Evolutionary conservation across 1,140 invertebrate species (phyloP), one percentile per base, ranked within the genome.

Genomic region (Penaeus indicus): DNA sequence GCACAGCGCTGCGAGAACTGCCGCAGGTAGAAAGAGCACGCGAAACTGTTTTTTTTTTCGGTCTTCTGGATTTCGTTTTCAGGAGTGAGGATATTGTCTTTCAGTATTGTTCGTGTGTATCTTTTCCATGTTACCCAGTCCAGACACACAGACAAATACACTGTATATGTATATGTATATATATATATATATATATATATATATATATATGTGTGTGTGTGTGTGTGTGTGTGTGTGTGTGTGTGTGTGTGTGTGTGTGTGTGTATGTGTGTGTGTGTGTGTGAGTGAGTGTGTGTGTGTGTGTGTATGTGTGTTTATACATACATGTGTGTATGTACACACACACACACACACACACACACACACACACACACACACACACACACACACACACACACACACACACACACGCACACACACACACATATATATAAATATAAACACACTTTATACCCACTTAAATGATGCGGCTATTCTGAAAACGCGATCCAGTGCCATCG

Each of bases 151-250:
- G n/a, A n/a, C n/a, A n/a, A 0, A 5, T 54, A 54, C 16, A 13
- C 0, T 10, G 16, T 54, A 54, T 16, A 54, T 54, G 16, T 22
- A 75, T 32, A n/a, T 32, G 18, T n/a, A 22, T 18, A 72, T 72
- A 72, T 72, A 72, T 72, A 72, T 72, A 72, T 72, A 72, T 72
- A 72, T 19, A 72, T 75, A 75, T 75, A 75, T 75, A 75, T 75
- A 75, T 75, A 75, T 75, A 75, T 32, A 27, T 75, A 75, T 75
- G 27, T 72, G 27, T 72, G 27, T 25, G 4, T 72, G 27, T 72
- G 27, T 72, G 27, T 72, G 2, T 72, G 27, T 72, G 2, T 25
- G 27, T 72, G 27, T 72, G 27, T 25, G 4, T 72, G 27, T 72
- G 27, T 72, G n/a, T 72, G n/a, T 72, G 10, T 72, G 10, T 72